phyloP scores from a whole-genome alignment of 2,797 vertebrate species.

The Lerista edwardsae region DNA sequence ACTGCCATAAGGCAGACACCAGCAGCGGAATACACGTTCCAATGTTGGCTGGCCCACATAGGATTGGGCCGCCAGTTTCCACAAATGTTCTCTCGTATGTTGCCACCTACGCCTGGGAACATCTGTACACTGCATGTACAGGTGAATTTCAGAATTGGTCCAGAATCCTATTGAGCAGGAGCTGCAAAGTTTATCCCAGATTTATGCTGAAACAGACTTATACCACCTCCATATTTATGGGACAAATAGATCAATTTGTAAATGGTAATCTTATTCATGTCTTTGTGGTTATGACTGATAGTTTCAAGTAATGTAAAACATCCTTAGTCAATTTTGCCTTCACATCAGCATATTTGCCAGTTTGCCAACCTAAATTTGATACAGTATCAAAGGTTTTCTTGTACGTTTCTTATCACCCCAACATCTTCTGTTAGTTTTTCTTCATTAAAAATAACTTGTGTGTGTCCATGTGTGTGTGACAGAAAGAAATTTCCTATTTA shows the following conservation, averaged over 20 bases:
- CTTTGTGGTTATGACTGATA: not conserved
- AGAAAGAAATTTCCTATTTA: too few species aligned
- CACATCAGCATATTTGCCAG: not conserved
- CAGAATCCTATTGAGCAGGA: not conserved
- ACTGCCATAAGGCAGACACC: too few species aligned
- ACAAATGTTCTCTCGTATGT: not conserved
- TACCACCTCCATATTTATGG: not conserved
- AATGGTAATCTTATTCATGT: not conserved
- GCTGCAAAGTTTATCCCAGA: not conserved
- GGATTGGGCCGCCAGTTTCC: not conserved
- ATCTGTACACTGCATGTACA: not conserved
- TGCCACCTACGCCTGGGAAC: not conserved
- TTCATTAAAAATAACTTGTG: too few species aligned
- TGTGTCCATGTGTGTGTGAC: too few species aligned
- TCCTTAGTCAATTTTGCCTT: not conserved
- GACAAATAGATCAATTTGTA: not conserved
- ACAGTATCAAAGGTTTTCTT: not conserved
- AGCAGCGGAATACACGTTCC: too few species aligned
- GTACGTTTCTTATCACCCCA: not conserved
- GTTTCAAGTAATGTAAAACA: constrained; percentile 1
- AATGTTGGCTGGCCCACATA: too few species aligned
- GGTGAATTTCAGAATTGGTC: not conserved
- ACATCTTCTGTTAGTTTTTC: not conserved
- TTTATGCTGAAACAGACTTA: not conserved
- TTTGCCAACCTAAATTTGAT: not conserved